Base-by-base conservation (phyloP, 37 sponge, comb jelly and placozoan species). In the Tethya wilhelma region DNA sequence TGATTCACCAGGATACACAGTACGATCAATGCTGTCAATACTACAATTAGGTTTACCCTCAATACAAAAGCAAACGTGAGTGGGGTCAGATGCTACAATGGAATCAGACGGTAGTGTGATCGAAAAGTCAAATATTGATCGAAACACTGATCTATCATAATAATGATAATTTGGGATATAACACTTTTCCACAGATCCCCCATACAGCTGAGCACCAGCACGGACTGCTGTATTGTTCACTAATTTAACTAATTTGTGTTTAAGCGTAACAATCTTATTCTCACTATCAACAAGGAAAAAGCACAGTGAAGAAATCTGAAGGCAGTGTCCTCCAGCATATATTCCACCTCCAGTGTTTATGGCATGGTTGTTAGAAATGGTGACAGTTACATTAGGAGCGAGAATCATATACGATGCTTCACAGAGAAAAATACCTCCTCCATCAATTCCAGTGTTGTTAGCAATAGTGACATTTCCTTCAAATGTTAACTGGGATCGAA, bases 371-470 rank as follows among this genome's bases (percentile, higher is more conserved):
- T 31, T 32, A 28, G 37, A 17, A 6, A 75, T 75, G 31, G 60
- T 75, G 14, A 75, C 3, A 8, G 34, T 75, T 2, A 37, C 37
- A 12, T 75, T 38, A 41, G 55, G 60, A 26, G 40, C 14, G 0
- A 75, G 32, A n/a, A 31, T 9, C 60, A 75, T 57, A 39, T 23
- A 33, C 8, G 75, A 75, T 3, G 30, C 42, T 4, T 25, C 59
- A 75, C 60, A 75, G 44, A 75, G 60, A 1, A 75, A 38, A 58
- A 75, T 75, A 2, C 75, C 75, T 34, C 75, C 75, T 34, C 75
- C 75, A 59, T 75, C 6, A 22, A 38, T 33, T 23, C 36, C 60
- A 23, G 75, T 59, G 60, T 75, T 75, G 40, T 75, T 75, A 39
- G 14, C 1, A 14, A 75, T 75, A 36, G 25, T 59, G 26, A 75